Conservation (phyloP, 2,113 vertebrate species). For the Willisornis vidua region DNA sequence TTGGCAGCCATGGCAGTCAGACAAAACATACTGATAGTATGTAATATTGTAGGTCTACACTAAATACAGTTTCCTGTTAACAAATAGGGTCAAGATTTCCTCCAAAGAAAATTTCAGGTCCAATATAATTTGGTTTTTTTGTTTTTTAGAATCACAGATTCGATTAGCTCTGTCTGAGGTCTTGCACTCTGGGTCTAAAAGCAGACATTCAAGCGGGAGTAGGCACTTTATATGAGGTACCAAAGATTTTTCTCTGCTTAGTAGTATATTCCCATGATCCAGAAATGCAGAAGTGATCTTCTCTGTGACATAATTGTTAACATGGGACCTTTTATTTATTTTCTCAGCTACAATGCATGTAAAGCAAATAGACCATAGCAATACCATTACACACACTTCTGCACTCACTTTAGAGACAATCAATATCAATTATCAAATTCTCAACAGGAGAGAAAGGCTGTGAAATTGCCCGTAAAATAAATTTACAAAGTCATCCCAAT, state of each 20-base stretch:
- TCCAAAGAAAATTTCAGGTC: neutral
- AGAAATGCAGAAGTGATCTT: conserved; percentile 26
- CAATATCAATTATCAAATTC: conserved; percentile 70
- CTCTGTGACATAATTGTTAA: conserved; percentile 48
- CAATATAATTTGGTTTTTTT: neutral
- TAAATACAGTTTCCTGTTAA: neutral
- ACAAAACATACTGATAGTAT: neutral
- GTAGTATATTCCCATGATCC: neutral
- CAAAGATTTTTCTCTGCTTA: neutral
- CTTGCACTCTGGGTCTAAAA: neutral
- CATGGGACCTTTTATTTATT: conserved; percentile 53
- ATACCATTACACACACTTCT: conserved; percentile 64
- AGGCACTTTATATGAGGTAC: neutral
- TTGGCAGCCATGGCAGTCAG: neutral
- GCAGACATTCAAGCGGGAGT: neutral
- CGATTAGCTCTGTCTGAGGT: neutral
- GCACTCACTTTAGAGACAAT: conserved; percentile 61
- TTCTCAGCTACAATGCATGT: conserved; percentile 50
- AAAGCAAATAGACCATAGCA: conserved; percentile 61
- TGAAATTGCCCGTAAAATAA: conserved; percentile 67
- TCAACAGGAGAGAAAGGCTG: conserved; percentile 41
- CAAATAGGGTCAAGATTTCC: neutral
- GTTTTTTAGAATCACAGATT: neutral
- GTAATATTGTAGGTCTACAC: neutral
- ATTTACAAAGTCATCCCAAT: conserved; percentile 51